These are phyloP conservation scores for Cyrtodaria siliqua DNA, from an alignment of 2,888 invertebrate species.

Conservation along the genomic window DNA sequence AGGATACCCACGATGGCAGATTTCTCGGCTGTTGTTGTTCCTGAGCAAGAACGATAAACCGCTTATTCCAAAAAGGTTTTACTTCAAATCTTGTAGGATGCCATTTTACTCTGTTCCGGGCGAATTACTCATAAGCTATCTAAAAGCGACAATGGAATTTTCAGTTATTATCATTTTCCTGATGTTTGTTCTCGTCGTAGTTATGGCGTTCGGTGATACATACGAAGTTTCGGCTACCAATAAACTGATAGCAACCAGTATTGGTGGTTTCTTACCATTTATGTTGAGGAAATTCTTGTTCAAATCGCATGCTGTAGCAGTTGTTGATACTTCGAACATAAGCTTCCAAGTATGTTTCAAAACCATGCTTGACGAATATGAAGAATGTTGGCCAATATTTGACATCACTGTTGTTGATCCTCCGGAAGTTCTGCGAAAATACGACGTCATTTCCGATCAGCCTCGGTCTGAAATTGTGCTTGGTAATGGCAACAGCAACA, in stretches of 20 bases:
- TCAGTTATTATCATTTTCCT: slow-evolving; percentile 58
- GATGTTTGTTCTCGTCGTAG: slow-evolving; percentile 64
- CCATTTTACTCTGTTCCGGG: slow-evolving; percentile 63
- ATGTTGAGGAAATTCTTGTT: slow-evolving; percentile 65
- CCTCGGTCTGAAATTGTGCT: background rate
- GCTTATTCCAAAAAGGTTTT: slow-evolving; percentile 63
- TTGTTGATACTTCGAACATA: slow-evolving; percentile 41
- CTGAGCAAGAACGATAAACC: slow-evolving; percentile 58
- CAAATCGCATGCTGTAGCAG: slow-evolving; percentile 32
- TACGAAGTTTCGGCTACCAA: slow-evolving; percentile 65
- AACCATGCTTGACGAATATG: slow-evolving; percentile 38
- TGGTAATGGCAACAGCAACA: background rate
- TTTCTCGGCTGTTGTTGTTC: slow-evolving; percentile 52
- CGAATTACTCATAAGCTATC: slow-evolving; percentile 45
- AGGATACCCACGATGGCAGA: slow-evolving; percentile 51
- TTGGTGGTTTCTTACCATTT: slow-evolving; percentile 68
- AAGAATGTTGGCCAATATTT: slow-evolving; percentile 55
- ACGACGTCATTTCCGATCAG: background rate
- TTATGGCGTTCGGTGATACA: slow-evolving; percentile 67
- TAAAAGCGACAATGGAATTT: slow-evolving; percentile 54
- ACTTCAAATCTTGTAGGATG: slow-evolving; percentile 63
- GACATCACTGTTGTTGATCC: slow-evolving; percentile 49
- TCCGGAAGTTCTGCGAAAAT: background rate
- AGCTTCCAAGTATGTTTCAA: slow-evolving; percentile 57
- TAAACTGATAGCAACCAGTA: slow-evolving; percentile 61